A percentile compares a stretch with the other conserved stretches of the same genome.
phyloP scores from a whole-genome alignment of 2,113 vertebrate species.

The Siniperca chuatsi region DNA sequence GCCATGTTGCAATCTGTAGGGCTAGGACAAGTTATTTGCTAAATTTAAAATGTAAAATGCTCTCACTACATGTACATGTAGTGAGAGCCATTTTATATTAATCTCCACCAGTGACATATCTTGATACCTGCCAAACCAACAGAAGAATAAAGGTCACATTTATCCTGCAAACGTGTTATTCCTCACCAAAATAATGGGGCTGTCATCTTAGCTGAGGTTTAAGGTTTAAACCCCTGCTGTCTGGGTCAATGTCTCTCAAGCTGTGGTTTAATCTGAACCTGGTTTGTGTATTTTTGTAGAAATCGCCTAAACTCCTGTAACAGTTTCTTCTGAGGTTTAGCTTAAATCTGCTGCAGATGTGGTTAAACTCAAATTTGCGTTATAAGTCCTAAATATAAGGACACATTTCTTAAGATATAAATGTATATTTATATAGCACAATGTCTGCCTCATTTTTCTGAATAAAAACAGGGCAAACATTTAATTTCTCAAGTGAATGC shows the following conservation, averaged over 20 bases:
- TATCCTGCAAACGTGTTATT: background rate
- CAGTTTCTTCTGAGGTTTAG: background rate
- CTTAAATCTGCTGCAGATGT: background rate
- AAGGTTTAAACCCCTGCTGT: background rate
- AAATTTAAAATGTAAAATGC: too few relatives aligned
- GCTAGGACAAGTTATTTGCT: background rate
- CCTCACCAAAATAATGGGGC: too few relatives aligned
- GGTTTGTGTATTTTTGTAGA: background rate
- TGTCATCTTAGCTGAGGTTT: too few relatives aligned
- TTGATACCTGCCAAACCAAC: background rate
- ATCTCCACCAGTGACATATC: background rate
- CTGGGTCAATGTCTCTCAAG: background rate
- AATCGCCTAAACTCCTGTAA: background rate
- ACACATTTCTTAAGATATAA: too few relatives aligned
- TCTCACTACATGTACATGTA: too few relatives aligned
- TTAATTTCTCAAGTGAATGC: too few relatives aligned
- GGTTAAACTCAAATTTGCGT: background rate
- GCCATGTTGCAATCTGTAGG: background rate
- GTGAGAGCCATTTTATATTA: background rate
- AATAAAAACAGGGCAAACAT: too few relatives aligned
- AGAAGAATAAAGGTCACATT: fast-evolving
- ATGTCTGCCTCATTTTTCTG: too few relatives aligned
- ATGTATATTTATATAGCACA: too few relatives aligned
- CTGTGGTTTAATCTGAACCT: background rate
- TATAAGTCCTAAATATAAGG: too few relatives aligned